phyloP scores from a whole-genome alignment of 2,888 invertebrate species.

The Strigamia crassipes region DNA sequence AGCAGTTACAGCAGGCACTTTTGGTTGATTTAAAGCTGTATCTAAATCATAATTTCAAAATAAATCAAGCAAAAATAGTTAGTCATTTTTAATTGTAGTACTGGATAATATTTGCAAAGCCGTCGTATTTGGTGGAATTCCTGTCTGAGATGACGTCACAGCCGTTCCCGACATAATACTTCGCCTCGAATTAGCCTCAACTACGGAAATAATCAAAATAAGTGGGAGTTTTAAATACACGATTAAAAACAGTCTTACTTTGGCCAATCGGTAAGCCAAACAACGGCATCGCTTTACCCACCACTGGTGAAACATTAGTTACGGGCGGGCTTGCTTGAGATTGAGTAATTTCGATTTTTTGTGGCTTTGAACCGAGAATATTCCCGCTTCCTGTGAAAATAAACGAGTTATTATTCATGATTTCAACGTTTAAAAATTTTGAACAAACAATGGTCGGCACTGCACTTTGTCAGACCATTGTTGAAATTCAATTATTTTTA shows the following conservation, averaged over 20 bases:
- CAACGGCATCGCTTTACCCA: neutral
- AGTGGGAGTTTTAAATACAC: neutral
- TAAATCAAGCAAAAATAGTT: neutral
- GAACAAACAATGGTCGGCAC: neutral
- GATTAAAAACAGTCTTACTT: neutral
- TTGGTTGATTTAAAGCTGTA: neutral
- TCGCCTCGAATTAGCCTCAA: neutral
- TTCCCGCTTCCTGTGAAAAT: neutral
- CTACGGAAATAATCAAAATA: neutral
- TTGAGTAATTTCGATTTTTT: neutral
- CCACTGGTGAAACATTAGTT: slow-evolving; percentile 54
- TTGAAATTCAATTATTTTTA: neutral
- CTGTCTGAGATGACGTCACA: neutral
- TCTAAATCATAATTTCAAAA: neutral
- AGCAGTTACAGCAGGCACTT: neutral
- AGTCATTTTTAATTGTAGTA: neutral
- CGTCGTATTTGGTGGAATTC: neutral
- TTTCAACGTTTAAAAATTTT: neutral
- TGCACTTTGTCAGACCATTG: neutral
- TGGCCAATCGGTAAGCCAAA: slow-evolving; percentile 18
- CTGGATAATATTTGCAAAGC: neutral
- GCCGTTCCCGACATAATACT: slow-evolving; percentile 43
- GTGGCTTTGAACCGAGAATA: neutral
- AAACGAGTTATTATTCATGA: slow-evolving; percentile 10
- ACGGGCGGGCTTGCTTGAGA: neutral